Evolutionary conservation across 2,113 vertebrate genomes (phyloP).

Genomic region (Silurus asotus): DNA sequence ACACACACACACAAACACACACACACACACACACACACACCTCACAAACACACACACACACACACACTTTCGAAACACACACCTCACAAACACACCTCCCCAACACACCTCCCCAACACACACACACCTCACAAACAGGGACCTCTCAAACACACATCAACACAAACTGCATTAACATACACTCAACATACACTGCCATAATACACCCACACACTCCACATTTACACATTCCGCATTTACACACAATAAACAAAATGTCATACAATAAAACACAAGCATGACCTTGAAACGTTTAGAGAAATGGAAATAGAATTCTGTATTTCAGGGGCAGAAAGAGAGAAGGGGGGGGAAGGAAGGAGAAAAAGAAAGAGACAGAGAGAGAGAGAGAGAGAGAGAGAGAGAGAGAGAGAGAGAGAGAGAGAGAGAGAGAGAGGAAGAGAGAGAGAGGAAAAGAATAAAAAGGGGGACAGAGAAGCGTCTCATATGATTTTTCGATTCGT

Average conservation of each 20-base stretch:
- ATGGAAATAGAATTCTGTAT: too few species aligned
- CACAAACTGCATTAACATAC: too few species aligned
- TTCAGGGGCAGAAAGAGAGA: not conserved
- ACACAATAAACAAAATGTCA: not conserved
- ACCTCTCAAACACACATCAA: too few species aligned
- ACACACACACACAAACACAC: not conserved
- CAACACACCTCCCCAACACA: too few species aligned
- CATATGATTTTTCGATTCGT: constrained; percentile 22
- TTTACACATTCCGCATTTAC: too few species aligned
- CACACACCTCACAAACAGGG: too few species aligned
- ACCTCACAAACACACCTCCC: too few species aligned
- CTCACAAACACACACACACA: too few species aligned
- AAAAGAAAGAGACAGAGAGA: not conserved
- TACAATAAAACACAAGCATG: not conserved
- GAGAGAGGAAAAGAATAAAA: not conserved
- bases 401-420: not conserved
- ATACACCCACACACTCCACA: not conserved
- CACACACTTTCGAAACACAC: too few species aligned
- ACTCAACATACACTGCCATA: not conserved
- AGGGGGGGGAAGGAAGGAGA: not conserved
- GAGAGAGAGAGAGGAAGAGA: not conserved
- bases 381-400: not conserved
- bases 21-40: too few species aligned
- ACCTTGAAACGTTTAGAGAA: not conserved
- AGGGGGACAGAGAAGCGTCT: not conserved